Percentiles rank a stretch among this genome's conserved stretches.
phyloP scores from a whole-genome alignment of 2,797 vertebrate species.

The Manis crassicaudata region DNA sequence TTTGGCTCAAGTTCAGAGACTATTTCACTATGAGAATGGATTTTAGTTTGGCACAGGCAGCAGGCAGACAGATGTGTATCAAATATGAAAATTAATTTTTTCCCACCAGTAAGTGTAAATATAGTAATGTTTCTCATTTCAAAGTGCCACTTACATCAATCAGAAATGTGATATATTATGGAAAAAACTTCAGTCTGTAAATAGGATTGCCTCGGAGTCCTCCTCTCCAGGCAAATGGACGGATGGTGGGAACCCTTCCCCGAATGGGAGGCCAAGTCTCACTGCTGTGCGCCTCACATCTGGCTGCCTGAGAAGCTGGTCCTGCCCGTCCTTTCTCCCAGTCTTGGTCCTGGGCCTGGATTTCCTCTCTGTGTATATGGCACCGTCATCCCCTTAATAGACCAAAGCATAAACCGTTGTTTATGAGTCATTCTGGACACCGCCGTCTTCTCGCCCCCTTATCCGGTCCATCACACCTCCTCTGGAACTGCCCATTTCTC shows the following conservation, averaged over 20 bases:
- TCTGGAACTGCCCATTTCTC: neutral
- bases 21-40: constrained; percentile 59
- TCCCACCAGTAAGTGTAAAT: constrained; percentile 64
- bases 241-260: neutral
- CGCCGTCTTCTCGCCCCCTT: neutral
- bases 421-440: neutral
- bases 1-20: constrained; percentile 59
- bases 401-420: neutral
- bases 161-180: constrained; percentile 40
- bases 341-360: neutral
- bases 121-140: constrained; percentile 63
- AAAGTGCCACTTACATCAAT: constrained; percentile 63
- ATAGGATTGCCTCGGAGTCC: constrained; percentile 28
- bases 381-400: neutral
- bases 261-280: neutral
- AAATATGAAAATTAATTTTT: constrained; percentile 67
- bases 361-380: neutral
- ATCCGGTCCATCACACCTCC: neutral
- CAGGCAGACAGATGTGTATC: constrained; percentile 69
- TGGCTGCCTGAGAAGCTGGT: neutral
- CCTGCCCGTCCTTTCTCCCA: neutral
- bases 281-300: neutral
- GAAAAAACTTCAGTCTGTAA: constrained; percentile 35
- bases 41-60: constrained; percentile 53
- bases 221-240: neutral